Evolutionary conservation across 2,113 vertebrate species (phyloP).

Genomic region (Danionella cerebrum): DNA sequence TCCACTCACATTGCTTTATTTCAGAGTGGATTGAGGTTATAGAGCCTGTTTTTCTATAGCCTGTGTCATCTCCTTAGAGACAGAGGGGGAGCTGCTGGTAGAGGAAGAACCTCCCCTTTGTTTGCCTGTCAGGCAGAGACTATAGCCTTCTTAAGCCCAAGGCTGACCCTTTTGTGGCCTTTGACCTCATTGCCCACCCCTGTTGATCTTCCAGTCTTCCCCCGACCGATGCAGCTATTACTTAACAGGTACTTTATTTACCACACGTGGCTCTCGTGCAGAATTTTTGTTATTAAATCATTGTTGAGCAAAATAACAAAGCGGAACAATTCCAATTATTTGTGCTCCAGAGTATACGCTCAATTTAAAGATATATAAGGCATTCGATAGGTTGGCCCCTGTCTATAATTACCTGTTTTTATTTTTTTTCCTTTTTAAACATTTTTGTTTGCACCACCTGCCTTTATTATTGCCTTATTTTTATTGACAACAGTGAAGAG

Average conservation of each 20-base stretch:
- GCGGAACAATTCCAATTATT: no score
- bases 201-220: conserved; percentile 44
- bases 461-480: no score
- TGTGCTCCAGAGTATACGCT: no score
- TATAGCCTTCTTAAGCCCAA: conserved; percentile 45
- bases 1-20: not conserved
- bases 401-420: no score
- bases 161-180: conserved; percentile 52
- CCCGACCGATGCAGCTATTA: conserved; percentile 36
- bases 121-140: conserved; percentile 51
- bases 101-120: conserved; percentile 36
- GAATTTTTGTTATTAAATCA: not conserved
- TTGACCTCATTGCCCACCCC: conserved; percentile 49
- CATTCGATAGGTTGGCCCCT: no score
- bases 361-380: no score
- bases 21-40: conserved; percentile 5
- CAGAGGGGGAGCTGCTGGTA: conserved; percentile 9
- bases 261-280: conserved; percentile 30
- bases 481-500: no score
- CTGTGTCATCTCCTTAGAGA: conserved; percentile 26
- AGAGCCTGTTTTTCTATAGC: conserved; percentile 18
- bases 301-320: not conserved
- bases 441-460: no score
- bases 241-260: conserved; percentile 43
- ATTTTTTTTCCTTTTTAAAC: no score